Percentiles rank a stretch among this genome's conserved stretches.
Evolutionary conservation across 2,113 vertebrate species (phyloP).

Genomic region (Gobius niger): DNA sequence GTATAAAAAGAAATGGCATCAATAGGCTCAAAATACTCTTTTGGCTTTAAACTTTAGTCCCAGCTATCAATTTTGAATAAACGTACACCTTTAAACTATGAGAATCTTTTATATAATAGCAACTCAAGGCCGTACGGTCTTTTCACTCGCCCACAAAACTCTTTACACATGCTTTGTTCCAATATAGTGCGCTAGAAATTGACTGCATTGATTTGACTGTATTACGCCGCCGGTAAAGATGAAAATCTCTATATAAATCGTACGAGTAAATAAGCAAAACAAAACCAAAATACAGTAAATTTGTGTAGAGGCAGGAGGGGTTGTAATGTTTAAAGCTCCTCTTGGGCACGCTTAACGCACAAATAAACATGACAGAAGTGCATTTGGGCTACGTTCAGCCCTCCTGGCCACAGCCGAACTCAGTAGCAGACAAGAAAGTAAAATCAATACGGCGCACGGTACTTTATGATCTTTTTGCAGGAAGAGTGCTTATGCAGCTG

Average conservation of each 20-base stretch:
- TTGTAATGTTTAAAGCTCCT: constrained; percentile 40
- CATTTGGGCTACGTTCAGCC: constrained; percentile 41
- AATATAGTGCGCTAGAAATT: constrained; percentile 30
- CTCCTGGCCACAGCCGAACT: constrained; percentile 61
- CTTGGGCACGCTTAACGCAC: constrained; percentile 40
- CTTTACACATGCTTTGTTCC: constrained; percentile 6
- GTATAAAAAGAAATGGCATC: no score
- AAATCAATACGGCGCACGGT: constrained; percentile 64
- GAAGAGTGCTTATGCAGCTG: constrained; percentile 68
- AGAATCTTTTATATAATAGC: background rate
- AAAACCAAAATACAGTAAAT: constrained; percentile 8
- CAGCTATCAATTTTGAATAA: no score
- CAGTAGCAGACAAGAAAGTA: constrained; percentile 48
- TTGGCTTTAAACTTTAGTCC: no score
- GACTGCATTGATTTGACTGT: constrained; percentile 27
- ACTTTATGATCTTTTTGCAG: constrained; percentile 67
- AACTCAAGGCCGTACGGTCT: background rate
- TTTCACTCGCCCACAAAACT: constrained; percentile 1
- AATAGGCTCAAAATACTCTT: no score
- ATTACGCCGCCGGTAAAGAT: constrained; percentile 6
- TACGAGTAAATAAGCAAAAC: constrained; percentile 27
- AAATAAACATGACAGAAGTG: constrained; percentile 66
- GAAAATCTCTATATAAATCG: constrained; percentile 34
- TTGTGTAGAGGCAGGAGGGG: constrained; percentile 23
- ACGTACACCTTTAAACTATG: background rate